These are phyloP conservation scores for Hydrozoanthus tunicans DNA, from an alignment of 64 coral and sea anemone genomes.

Conservation along the genomic window DNA sequence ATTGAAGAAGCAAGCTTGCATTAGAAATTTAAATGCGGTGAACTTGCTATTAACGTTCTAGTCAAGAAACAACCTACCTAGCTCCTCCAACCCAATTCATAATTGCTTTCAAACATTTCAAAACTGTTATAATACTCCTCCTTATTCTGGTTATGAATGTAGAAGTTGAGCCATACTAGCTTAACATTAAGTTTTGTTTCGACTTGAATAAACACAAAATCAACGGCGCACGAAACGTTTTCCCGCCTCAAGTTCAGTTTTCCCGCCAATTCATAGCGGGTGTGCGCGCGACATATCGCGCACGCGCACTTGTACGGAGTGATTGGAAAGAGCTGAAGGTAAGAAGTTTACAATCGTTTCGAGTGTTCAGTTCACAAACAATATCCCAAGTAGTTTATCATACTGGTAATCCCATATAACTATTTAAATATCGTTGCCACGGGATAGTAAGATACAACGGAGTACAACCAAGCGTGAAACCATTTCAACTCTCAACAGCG, in stretches of 20 bases:
- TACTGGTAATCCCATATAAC: too few relatives aligned
- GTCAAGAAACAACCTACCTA: constrained; percentile 14
- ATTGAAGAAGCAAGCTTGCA: not conserved
- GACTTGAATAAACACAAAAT: too few relatives aligned
- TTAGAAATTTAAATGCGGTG: not conserved
- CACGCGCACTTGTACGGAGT: too few relatives aligned
- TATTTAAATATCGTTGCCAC: too few relatives aligned
- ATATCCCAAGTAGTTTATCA: too few relatives aligned
- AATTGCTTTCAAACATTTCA: not conserved
- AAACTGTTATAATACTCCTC: not conserved
- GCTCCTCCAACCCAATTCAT: constrained; percentile 51
- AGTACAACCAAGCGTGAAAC: too few relatives aligned
- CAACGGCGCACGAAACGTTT: not conserved
- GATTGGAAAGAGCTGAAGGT: too few relatives aligned
- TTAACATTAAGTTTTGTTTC: too few relatives aligned
- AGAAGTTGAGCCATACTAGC: not conserved
- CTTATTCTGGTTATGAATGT: not conserved
- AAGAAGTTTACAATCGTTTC: too few relatives aligned
- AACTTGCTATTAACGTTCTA: not conserved
- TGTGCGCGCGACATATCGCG: not conserved
- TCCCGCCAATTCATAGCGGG: not conserved
- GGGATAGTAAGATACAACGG: too few relatives aligned
- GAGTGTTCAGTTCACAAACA: too few relatives aligned
- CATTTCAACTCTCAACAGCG: too few relatives aligned
- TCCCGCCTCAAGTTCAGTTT: not conserved